A percentile compares a stretch with the other conserved stretches of the same genome.
These are phyloP conservation scores for Acronicta aceris DNA, from an alignment of 2,888 invertebrate species.

Conservation along the genomic window DNA sequence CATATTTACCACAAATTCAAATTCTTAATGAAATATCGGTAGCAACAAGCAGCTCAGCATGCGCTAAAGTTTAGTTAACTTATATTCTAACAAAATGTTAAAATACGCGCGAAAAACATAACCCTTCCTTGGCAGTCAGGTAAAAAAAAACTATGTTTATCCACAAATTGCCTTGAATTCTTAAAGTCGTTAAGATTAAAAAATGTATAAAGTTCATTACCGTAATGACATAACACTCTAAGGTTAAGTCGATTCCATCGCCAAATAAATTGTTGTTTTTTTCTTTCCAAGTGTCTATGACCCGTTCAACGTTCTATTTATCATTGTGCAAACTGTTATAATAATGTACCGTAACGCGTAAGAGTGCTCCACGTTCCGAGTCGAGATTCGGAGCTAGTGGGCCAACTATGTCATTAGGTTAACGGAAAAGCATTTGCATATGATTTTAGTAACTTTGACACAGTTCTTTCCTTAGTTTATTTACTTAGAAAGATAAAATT, in stretches of 20 bases:
- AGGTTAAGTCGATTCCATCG: constrained; percentile 59
- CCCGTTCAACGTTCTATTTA: constrained; percentile 80
- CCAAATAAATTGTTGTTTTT: constrained; percentile 63
- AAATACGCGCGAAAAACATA: too few relatives aligned
- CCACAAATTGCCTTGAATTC: neutral
- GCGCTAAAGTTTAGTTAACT: too few relatives aligned
- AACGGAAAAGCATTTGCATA: constrained; percentile 80
- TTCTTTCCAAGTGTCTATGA: constrained; percentile 76
- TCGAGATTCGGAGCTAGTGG: constrained; percentile 77
- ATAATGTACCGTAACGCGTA: constrained; percentile 83
- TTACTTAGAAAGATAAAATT: neutral
- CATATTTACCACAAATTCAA: constrained; percentile 3
- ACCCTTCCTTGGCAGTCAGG: too few relatives aligned
- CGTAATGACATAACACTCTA: constrained; percentile 71
- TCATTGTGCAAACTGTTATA: constrained; percentile 75
- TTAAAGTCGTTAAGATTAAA: neutral
- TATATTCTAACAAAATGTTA: too few relatives aligned
- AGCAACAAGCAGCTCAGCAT: neutral
- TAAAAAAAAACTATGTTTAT: too few relatives aligned
- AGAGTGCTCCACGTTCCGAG: constrained; percentile 71
- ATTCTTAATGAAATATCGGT: constrained; percentile 2
- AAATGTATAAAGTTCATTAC: constrained; percentile 55
- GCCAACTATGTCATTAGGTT: constrained; percentile 85
- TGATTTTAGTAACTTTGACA: constrained; percentile 64
- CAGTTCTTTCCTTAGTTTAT: constrained; percentile 26